Conservation (phyloP, 2,113 vertebrate species). For the Leucopternis melanops region DNA sequence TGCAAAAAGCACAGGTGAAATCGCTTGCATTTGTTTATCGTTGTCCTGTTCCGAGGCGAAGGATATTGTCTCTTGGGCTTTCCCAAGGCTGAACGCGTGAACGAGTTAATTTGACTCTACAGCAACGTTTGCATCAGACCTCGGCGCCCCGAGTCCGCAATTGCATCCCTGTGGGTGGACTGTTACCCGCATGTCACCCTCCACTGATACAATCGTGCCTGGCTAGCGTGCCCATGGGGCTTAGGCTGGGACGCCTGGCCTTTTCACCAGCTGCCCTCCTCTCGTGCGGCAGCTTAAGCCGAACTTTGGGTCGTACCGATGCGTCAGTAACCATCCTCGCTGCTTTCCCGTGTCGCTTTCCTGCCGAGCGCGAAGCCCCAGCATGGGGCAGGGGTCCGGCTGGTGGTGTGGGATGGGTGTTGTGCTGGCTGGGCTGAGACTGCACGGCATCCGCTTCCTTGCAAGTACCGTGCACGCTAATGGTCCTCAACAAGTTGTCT, state of each 20-base stretch:
- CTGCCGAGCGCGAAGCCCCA: accelerated
- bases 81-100: neutral
- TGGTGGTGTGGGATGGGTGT: neutral
- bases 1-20: neutral
- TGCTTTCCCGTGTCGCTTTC: neutral
- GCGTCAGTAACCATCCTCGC: neutral
- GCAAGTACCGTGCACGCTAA: accelerated
- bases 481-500: neutral
- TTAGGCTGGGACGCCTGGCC: neutral
- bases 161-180: neutral
- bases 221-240: accelerated
- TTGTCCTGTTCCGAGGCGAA: neutral
- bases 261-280: neutral
- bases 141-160: neutral
- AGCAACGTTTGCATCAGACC: neutral
- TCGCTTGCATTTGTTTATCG: neutral
- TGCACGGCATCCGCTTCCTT: neutral
- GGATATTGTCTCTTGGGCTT: neutral
- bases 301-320: neutral
- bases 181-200: neutral
- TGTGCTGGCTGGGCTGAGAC: neutral
- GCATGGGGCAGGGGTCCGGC: accelerated
- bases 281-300: neutral
- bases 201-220: accelerated
- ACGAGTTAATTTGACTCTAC: neutral